These are phyloP conservation scores for Ochlodes sylvanus DNA, from an alignment of 2,888 invertebrate genomes.

Conservation along the genomic window DNA sequence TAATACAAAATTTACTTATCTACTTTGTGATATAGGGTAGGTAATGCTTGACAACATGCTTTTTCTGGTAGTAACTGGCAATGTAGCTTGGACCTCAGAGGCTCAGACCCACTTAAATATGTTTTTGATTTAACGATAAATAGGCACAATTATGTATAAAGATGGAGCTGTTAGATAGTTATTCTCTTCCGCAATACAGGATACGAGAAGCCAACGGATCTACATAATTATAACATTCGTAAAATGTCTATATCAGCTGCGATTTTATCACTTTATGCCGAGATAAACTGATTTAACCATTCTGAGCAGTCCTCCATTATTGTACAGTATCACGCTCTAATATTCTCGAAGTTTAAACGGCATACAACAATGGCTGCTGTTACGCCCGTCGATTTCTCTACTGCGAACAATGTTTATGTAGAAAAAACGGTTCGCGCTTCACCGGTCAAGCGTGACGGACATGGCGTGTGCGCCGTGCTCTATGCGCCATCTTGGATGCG, in stretches of 20 bases:
- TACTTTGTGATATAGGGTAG: too few species aligned
- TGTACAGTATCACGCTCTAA: conserved; percentile 80
- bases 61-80: too few species aligned
- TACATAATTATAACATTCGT: not conserved
- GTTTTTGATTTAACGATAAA: too few species aligned
- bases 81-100: too few species aligned
- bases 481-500: conserved; percentile 75
- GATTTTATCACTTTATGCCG: conserved; percentile 19
- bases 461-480: conserved; percentile 75
- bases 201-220: not conserved
- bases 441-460: conserved; percentile 72
- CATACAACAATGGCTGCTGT: conserved; percentile 78
- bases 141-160: too few species aligned
- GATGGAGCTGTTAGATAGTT: too few species aligned
- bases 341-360: conserved; percentile 76
- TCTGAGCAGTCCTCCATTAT: conserved; percentile 57
- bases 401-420: conserved; percentile 83
- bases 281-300: conserved; percentile 34
- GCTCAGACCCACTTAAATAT: too few species aligned
- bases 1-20: not conserved
- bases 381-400: conserved; percentile 83
- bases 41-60: too few species aligned
- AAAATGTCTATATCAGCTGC: not conserved
- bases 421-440: conserved; percentile 76
- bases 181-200: too few species aligned